These are phyloP conservation scores for Solenopsis invicta DNA, from an alignment of 1,140 invertebrate species.

Conservation along the genomic window DNA sequence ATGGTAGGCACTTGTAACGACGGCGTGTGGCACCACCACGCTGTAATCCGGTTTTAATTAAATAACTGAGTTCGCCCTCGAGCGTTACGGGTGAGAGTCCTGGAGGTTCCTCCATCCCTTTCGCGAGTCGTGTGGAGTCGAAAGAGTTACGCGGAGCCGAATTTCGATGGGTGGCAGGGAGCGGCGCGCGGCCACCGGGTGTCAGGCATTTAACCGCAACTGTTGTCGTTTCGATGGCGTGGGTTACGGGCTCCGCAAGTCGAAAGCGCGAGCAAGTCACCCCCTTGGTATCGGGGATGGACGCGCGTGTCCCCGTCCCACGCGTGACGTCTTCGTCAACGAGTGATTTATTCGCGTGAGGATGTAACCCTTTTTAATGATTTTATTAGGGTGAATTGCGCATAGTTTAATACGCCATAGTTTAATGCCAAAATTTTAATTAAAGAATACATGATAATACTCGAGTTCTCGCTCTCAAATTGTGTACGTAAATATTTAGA, in stretches of 20 bases:
- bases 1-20: slow-evolving; percentile 63
- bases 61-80: slow-evolving; percentile 77
- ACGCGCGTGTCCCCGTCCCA: background rate
- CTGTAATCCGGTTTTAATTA: slow-evolving; percentile 85
- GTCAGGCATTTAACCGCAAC: slow-evolving; percentile 86
- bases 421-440: background rate
- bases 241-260: slow-evolving; percentile 76
- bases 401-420: background rate
- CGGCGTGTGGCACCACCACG: slow-evolving; percentile 58
- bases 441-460: no score
- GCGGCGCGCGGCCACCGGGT: slow-evolving; percentile 61
- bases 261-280: slow-evolving; percentile 35
- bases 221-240: slow-evolving; percentile 84
- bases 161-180: slow-evolving; percentile 50
- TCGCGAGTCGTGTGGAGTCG: slow-evolving; percentile 11
- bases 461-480: no score
- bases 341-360: slow-evolving; percentile 43
- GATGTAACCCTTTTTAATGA: background rate
- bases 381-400: background rate
- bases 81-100: slow-evolving; percentile 22
- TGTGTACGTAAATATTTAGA: no score
- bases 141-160: slow-evolving; percentile 43
- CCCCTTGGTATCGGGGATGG: background rate
- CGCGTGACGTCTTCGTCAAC: slow-evolving; percentile 50
- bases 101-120: slow-evolving; percentile 25